Conservation (phyloP, 2,888 invertebrate genomes). For the Gari tellinella region DNA sequence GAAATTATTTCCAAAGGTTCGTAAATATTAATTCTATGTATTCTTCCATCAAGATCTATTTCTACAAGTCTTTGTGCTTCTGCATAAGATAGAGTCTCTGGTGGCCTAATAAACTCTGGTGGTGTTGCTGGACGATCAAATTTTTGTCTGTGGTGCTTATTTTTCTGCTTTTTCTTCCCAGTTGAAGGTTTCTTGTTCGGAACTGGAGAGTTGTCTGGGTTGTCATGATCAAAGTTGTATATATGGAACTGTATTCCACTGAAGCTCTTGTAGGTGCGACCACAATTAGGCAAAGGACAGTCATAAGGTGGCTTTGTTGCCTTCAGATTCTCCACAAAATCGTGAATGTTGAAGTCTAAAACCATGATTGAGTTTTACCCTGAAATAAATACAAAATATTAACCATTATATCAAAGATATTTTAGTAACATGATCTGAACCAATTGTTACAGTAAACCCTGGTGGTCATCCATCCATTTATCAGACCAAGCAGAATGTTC, state of each 20-base stretch:
- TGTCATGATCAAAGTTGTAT: slow-evolving; percentile 93
- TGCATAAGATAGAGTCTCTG: slow-evolving; percentile 91
- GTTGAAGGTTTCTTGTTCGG: slow-evolving; percentile 71
- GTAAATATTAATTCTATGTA: slow-evolving; percentile 87
- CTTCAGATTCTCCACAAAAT: slow-evolving; percentile 92
- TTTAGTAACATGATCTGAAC: no score
- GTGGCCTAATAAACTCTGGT: slow-evolving; percentile 81
- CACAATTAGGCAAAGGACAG: slow-evolving; percentile 94
- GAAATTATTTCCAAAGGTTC: slow-evolving; percentile 85
- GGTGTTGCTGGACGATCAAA: slow-evolving; percentile 81
- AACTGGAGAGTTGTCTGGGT: slow-evolving; percentile 82
- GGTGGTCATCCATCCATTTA: no score
- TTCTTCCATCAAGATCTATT: slow-evolving; percentile 93
- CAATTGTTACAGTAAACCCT: no score
- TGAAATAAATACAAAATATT: background rate
- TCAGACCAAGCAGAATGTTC: no score
- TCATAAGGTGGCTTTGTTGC: slow-evolving; percentile 94
- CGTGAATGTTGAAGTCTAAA: slow-evolving; percentile 93
- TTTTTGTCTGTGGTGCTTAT: slow-evolving; percentile 78
- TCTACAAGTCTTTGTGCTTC: slow-evolving; percentile 94
- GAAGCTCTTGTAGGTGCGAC: slow-evolving; percentile 93
- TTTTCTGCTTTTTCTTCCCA: slow-evolving; percentile 85
- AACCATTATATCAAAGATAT: no score
- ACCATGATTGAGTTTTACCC: slow-evolving; percentile 85
- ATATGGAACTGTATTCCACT: slow-evolving; percentile 94